A percentile compares a stretch with the other conserved stretches of the same genome.
phyloP scores from a whole-genome alignment of 2,113 vertebrate genomes.

The Castor canadensis region DNA sequence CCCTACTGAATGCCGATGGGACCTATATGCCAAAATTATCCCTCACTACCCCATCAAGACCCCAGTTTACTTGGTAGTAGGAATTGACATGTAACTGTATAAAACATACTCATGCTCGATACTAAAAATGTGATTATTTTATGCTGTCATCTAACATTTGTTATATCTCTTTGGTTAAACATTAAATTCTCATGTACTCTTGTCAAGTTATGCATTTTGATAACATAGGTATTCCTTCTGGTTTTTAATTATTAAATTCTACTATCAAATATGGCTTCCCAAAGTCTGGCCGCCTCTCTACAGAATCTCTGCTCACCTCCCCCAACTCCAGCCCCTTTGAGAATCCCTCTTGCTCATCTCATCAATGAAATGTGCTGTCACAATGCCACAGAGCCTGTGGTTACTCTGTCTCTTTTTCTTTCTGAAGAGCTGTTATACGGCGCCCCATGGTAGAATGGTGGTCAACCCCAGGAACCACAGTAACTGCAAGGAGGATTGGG shows the following conservation, averaged over 20 bases:
- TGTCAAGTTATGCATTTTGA: neutral
- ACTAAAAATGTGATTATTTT: neutral
- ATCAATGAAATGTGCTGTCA: accelerated
- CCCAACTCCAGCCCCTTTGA: neutral
- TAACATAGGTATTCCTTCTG: neutral
- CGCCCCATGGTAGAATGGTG: neutral
- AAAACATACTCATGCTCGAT: neutral
- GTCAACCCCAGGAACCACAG: neutral
- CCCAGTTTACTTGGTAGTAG: neutral
- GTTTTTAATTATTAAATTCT: neutral
- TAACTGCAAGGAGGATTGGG: neutral
- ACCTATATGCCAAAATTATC: neutral
- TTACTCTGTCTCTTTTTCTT: neutral
- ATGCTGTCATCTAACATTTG: neutral
- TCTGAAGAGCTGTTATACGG: neutral
- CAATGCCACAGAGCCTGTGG: neutral
- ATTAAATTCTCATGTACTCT: neutral
- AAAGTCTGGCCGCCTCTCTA: neutral
- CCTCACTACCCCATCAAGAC: neutral
- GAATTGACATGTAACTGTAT: neutral
- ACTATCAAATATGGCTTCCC: neutral
- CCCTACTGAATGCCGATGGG: neutral
- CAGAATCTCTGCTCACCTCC: neutral
- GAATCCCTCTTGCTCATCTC: neutral
- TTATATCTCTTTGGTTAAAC: neutral